phyloP scores from a whole-genome alignment of 2,888 invertebrate genomes.

The Andricus quercusramuli region DNA sequence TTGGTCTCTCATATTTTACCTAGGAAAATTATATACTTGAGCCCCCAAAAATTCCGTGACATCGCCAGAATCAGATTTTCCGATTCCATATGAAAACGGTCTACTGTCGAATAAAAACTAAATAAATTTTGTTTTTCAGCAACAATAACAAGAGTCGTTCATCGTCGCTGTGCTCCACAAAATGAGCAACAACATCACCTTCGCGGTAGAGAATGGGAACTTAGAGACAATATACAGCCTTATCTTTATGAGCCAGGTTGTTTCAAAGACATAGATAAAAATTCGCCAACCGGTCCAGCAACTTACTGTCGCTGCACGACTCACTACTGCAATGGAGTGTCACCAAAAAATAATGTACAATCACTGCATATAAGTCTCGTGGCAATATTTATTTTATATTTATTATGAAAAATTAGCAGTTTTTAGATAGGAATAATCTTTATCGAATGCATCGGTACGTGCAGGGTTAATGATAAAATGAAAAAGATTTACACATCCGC shows the following conservation, averaged over 20 bases:
- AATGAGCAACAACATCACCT: conserved; percentile 83
- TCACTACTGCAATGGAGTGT: conserved; percentile 85
- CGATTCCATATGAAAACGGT: no score
- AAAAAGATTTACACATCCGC: neutral
- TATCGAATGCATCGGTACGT: neutral
- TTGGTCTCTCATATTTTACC: no score
- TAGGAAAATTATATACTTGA: no score
- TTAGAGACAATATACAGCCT: conserved; percentile 84
- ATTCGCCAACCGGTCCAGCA: conserved; percentile 82
- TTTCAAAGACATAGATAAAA: conserved; percentile 83
- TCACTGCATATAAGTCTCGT: conserved; percentile 41
- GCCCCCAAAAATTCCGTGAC: no score
- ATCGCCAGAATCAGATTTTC: no score
- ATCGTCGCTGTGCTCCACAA: conserved; percentile 88
- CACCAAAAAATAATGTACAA: conserved; percentile 68
- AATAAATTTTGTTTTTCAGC: conserved; percentile 74
- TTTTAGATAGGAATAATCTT: neutral
- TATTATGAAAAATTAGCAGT: conserved; percentile 41
- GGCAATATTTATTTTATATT: conserved; percentile 39
- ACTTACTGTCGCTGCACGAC: conserved; percentile 89
- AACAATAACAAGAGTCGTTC: conserved; percentile 80
- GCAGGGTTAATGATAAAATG: neutral
- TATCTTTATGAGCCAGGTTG: conserved; percentile 87
- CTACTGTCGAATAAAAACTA: no score
- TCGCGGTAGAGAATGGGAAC: conserved; percentile 82